Conservation (phyloP, 1,140 invertebrate genomes). For the Drosophila bocki region DNA sequence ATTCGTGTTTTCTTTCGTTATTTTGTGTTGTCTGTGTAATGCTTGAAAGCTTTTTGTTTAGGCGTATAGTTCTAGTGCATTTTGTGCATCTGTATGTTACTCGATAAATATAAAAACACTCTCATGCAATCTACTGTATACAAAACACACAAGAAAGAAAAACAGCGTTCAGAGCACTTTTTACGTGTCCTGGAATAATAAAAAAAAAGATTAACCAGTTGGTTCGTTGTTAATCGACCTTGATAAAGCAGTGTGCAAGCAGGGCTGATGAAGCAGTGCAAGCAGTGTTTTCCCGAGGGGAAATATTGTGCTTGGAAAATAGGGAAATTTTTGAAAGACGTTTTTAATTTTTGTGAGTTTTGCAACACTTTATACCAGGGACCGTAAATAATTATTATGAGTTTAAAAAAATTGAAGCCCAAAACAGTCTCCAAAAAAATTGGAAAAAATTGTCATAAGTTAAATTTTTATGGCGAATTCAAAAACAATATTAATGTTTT, state of each 20-base stretch:
- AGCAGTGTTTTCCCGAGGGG: background rate
- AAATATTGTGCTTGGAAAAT: background rate
- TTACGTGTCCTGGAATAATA: background rate
- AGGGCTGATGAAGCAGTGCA: constrained; percentile 3
- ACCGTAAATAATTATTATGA: too few species aligned
- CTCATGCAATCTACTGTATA: constrained; percentile 18
- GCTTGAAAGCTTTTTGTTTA: constrained; percentile 64
- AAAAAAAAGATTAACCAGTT: background rate
- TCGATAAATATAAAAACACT: constrained; percentile 35
- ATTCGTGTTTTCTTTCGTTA: constrained; percentile 30
- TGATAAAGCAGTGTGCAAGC: background rate
- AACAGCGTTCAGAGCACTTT: background rate
- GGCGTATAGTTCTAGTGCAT: constrained; percentile 49
- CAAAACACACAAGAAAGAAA: constrained; percentile 8
- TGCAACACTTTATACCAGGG: background rate
- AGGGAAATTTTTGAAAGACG: background rate
- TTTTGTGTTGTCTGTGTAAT: constrained; percentile 43
- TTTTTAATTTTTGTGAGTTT: background rate
- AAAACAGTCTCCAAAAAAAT: too few species aligned
- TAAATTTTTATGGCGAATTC: too few species aligned
- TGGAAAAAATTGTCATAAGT: too few species aligned
- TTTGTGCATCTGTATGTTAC: constrained; percentile 59
- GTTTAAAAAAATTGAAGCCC: too few species aligned
- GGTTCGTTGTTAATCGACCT: background rate
- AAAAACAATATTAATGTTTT: too few species aligned